Evolutionary conservation across 2,113 vertebrate species (phyloP).

Genomic region (Lipotes vexillifer): DNA sequence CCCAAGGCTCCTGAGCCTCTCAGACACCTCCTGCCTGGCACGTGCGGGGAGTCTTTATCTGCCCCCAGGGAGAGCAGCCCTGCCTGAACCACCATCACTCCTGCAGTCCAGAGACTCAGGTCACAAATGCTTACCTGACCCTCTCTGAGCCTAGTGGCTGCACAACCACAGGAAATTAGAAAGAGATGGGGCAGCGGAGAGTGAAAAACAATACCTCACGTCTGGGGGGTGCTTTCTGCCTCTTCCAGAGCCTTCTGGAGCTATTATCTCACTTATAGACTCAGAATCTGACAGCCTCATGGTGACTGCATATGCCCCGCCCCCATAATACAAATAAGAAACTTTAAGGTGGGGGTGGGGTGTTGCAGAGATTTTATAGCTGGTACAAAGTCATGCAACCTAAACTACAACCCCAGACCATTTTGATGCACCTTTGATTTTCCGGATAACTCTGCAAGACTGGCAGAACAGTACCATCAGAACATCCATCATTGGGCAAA

Average conservation of each 20-base stretch:
- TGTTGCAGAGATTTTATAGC: neutral
- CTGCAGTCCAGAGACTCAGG: neutral
- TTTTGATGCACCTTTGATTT: neutral
- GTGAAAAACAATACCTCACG: neutral
- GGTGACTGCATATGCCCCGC: neutral
- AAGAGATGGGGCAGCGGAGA: neutral
- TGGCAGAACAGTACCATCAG: neutral
- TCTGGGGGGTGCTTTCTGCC: neutral
- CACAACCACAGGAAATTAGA: neutral
- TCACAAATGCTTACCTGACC: neutral
- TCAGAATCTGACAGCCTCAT: neutral
- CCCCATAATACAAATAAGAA: neutral
- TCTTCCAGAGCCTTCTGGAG: neutral
- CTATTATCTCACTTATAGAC: neutral
- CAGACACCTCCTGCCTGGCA: neutral
- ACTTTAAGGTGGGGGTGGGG: fast-evolving
- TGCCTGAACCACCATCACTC: neutral
- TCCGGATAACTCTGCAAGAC: neutral
- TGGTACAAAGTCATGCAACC: neutral
- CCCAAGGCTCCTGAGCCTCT: neutral
- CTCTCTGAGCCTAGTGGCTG: neutral
- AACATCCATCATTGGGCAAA: neutral
- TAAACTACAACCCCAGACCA: neutral
- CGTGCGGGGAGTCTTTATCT: neutral
- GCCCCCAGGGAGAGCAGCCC: neutral